Evolutionary conservation across 2,888 invertebrate species (phyloP), one percentile per base, ranked within the genome.

Genomic region (Ennomos fuscantarius): DNA sequence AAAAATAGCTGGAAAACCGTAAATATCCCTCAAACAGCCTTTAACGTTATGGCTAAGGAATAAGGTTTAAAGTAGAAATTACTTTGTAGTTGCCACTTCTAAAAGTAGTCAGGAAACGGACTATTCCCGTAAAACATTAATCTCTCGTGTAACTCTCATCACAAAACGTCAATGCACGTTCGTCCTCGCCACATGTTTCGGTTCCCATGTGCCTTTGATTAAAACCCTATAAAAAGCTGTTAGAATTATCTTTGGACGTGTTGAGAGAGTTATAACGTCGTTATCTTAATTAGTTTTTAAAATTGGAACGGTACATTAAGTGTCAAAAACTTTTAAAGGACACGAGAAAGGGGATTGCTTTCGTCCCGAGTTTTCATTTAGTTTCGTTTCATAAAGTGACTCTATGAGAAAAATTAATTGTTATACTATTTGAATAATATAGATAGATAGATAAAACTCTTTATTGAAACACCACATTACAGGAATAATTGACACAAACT

Each of bases 141-240:
- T 64, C 66, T 64, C 54, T 62, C 60, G 51, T 45, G 50, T 32
- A 51, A 60, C 36, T 49, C 52, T 53, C 53, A 49, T 53, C 48
- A 58, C 49, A 49, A 58, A 41, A 34, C 58, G 58, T 54, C 58
- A 50, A 53, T 49, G 41, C 35, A 41, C 35, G 15, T 49, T 32
- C 41, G 49, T 64, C 61, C 60, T 49, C 39, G 43, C 59, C 56
- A 57, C 50, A 54, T 55, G 59, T 54, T 48, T 50, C 31, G 44
- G 60, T 59, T 59, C 58, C 59, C 62, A 66, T 66, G 60, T 66
- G 60, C 58, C 50, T 59, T 59, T 62, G 57, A 62, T 66, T 62
- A 55, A 42, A 64, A 59, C 48, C 56, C 54, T 60, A 66, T 64
- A 52, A 58, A 57, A 44, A 52, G 57, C 58, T 53, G 52, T 59